These are phyloP conservation scores for Hemibagrus wyckioides DNA, from an alignment of 2,113 vertebrate species.

Conservation along the genomic window DNA sequence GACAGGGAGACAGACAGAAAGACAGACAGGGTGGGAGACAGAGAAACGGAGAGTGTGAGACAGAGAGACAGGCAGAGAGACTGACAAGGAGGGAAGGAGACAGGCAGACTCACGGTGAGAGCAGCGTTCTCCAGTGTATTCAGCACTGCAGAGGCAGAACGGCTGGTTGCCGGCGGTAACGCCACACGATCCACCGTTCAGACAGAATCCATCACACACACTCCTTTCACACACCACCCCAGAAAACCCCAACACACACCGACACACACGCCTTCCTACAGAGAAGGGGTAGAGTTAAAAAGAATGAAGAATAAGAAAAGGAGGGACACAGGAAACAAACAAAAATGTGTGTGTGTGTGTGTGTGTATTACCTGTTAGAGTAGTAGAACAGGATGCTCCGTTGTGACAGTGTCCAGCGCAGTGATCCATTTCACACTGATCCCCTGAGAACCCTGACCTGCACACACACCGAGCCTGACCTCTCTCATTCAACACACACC, in stretches of 20 bases:
- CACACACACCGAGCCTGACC: slow-evolving; percentile 82
- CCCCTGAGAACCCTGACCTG: slow-evolving; percentile 85
- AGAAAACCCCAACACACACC: slow-evolving; percentile 78
- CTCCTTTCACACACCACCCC: slow-evolving; percentile 79
- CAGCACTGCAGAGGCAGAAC: slow-evolving; percentile 75
- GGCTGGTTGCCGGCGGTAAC: slow-evolving; percentile 84
- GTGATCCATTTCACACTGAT: slow-evolving; percentile 82
- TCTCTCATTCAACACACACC: slow-evolving; percentile 83
- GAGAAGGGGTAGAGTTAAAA: background rate
- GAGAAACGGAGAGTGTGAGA: background rate
- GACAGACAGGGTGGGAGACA: background rate
- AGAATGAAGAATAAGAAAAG: background rate
- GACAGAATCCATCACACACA: slow-evolving; percentile 79
- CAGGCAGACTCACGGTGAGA: slow-evolving; percentile 77
- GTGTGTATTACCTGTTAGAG: slow-evolving; percentile 73
- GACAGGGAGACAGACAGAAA: background rate
- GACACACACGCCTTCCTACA: slow-evolving; percentile 83
- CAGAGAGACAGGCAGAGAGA: background rate
- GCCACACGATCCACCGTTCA: slow-evolving; percentile 79
- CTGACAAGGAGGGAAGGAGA: background rate
- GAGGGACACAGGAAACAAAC: background rate
- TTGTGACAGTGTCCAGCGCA: slow-evolving; percentile 84
- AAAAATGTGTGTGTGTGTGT: background rate
- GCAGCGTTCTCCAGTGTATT: slow-evolving; percentile 84
- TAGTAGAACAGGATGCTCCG: slow-evolving; percentile 81